phyloP scores from a whole-genome alignment of 2,888 invertebrate species.

The Agonopterix arenella region DNA sequence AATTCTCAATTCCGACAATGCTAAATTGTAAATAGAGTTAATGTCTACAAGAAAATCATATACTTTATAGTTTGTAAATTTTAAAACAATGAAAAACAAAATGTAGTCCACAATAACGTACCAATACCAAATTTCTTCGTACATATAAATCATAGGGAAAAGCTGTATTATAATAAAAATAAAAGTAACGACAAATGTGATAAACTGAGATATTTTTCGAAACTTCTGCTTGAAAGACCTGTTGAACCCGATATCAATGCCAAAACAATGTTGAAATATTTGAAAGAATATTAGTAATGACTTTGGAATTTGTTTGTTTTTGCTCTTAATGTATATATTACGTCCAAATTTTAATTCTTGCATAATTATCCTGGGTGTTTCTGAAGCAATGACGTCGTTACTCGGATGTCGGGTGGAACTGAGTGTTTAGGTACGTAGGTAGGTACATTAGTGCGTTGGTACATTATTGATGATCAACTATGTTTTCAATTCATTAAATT shows the following conservation, averaged over 20 bases:
- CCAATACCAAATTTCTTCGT: background rate
- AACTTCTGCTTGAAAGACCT: background rate
- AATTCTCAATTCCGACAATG: background rate
- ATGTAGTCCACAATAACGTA: background rate
- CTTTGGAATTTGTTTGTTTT: background rate
- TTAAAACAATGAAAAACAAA: background rate
- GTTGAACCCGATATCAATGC: background rate
- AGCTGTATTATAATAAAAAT: background rate
- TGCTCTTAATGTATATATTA: background rate
- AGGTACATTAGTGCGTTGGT: background rate
- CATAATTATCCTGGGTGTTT: background rate
- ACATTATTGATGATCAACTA: background rate
- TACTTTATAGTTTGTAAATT: background rate
- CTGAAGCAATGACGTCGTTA: background rate
- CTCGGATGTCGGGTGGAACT: background rate
- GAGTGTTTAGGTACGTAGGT: too few relatives aligned
- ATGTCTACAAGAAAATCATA: background rate
- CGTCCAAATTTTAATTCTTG: background rate
- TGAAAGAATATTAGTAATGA: background rate
- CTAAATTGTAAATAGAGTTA: background rate
- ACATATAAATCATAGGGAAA: background rate
- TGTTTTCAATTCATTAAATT: background rate
- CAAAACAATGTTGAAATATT: background rate
- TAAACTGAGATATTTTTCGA: background rate
- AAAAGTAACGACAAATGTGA: background rate